A percentile compares a stretch with the other conserved stretches of the same genome.
Evolutionary conservation across 1,140 invertebrate species (phyloP).

Genomic region (Temnothorax longispinosus): DNA sequence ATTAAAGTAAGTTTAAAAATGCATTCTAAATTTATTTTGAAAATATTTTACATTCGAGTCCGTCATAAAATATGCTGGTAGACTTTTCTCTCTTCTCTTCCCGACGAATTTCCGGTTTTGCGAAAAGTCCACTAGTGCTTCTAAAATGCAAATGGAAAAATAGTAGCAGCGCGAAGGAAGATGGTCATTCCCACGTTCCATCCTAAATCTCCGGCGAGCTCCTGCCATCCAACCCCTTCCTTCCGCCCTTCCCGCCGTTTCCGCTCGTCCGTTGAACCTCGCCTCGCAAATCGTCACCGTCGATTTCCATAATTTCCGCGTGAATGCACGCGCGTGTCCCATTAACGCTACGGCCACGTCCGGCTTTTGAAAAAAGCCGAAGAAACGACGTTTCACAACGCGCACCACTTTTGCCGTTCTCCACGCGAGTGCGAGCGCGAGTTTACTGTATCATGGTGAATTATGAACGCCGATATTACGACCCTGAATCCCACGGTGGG

Average conservation of each 20-base stretch:
- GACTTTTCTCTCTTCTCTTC: not conserved
- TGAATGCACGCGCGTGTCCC: conserved; percentile 68
- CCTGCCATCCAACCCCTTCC: conserved; percentile 31
- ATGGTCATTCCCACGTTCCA: conserved; percentile 38
- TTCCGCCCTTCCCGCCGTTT: conserved; percentile 41
- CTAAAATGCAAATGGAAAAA: conserved; percentile 27
- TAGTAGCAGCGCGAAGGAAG: conserved; percentile 13
- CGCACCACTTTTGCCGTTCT: conserved; percentile 48
- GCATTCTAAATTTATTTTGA: not conserved
- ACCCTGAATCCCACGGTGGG: conserved; percentile 18
- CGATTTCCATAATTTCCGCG: conserved; percentile 73
- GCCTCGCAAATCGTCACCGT: conserved; percentile 59
- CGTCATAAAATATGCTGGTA: not conserved
- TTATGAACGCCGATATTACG: conserved; percentile 32
- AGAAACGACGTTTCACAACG: conserved; percentile 68
- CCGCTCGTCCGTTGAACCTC: conserved; percentile 34
- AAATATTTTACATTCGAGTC: not conserved
- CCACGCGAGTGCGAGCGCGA: conserved; percentile 31
- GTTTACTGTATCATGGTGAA: conserved; percentile 46
- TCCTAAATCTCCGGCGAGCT: conserved; percentile 32
- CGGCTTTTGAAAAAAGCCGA: conserved; percentile 64
- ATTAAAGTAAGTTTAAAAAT: not conserved
- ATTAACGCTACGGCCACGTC: conserved; percentile 63
- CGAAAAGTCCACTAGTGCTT: not conserved
- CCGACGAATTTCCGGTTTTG: not conserved